Percentiles rank a stretch among this genome's conserved stretches.
Conservation (phyloP, 2,113 vertebrate species). For the Saccopteryx bilineata region DNA sequence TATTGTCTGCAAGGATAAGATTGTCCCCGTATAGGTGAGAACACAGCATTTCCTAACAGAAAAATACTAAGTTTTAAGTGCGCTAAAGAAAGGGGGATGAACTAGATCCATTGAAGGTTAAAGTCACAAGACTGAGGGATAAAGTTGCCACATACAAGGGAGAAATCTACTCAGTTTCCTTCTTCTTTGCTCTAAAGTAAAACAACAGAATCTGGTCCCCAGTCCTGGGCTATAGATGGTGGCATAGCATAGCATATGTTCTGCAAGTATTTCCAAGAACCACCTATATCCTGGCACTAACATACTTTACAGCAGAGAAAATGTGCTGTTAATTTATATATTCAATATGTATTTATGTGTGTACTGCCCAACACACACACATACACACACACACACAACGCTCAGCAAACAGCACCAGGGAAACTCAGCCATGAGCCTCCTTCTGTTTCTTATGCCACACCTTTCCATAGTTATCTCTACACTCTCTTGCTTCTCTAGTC, state of each 20-base stretch:
- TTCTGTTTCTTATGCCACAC: neutral
- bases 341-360: slow-evolving; percentile 71
- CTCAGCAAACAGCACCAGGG: neutral
- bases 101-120: neutral
- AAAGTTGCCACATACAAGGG: neutral
- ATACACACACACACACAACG: neutral
- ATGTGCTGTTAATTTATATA: slow-evolving; percentile 77
- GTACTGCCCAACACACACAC: slow-evolving; percentile 52
- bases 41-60: neutral
- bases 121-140: neutral
- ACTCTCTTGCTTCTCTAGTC: neutral
- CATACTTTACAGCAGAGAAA: slow-evolving; percentile 71
- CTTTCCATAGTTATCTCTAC: neutral
- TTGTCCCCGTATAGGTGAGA: neutral
- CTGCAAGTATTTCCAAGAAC: slow-evolving; percentile 70
- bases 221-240: slow-evolving; percentile 77
- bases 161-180: slow-evolving; percentile 62
- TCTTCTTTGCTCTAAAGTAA: slow-evolving; percentile 60
- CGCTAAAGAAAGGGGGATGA: neutral
- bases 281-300: slow-evolving; percentile 80
- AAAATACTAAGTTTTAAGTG: neutral
- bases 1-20: neutral
- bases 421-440: neutral
- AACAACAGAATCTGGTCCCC: slow-evolving; percentile 63
- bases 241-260: slow-evolving; percentile 75